Evolutionary conservation across 1,140 invertebrate species (phyloP).

Genomic region (Asobara japonica): DNA sequence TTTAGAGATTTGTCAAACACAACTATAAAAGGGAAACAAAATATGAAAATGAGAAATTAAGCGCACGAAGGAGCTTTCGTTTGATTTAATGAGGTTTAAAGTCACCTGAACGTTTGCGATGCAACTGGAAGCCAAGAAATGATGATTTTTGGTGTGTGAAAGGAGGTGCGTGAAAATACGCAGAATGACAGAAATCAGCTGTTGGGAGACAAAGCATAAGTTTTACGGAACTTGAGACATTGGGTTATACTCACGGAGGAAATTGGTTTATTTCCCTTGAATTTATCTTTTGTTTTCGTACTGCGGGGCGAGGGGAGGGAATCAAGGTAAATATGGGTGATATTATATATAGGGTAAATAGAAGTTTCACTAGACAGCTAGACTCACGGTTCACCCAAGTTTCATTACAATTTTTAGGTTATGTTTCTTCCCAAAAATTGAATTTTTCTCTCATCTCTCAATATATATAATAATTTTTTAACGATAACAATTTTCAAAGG

Average conservation of each 20-base stretch:
- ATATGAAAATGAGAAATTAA: neutral
- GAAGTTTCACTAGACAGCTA: too few relatives aligned
- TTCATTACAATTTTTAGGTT: too few relatives aligned
- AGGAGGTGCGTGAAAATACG: neutral
- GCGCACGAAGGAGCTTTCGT: neutral
- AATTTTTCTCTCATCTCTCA: too few relatives aligned
- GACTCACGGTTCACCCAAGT: too few relatives aligned
- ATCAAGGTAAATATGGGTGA: too few relatives aligned
- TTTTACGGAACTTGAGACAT: neutral
- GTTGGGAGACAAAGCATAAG: conserved; percentile 22
- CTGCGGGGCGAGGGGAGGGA: too few relatives aligned
- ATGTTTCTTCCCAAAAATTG: too few relatives aligned
- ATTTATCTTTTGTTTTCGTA: neutral
- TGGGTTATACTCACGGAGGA: neutral
- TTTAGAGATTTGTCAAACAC: too few relatives aligned
- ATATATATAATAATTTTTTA: too few relatives aligned
- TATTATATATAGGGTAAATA: too few relatives aligned
- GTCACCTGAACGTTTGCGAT: neutral
- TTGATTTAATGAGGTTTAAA: neutral
- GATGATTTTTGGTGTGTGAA: neutral
- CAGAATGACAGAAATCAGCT: conserved; percentile 35
- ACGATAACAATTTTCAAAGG: too few relatives aligned
- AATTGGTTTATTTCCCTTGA: neutral
- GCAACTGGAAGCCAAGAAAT: neutral
- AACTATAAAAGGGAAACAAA: too few relatives aligned